Conservation (phyloP, 2,113 vertebrate genomes). For the Paratilapia polleni region DNA sequence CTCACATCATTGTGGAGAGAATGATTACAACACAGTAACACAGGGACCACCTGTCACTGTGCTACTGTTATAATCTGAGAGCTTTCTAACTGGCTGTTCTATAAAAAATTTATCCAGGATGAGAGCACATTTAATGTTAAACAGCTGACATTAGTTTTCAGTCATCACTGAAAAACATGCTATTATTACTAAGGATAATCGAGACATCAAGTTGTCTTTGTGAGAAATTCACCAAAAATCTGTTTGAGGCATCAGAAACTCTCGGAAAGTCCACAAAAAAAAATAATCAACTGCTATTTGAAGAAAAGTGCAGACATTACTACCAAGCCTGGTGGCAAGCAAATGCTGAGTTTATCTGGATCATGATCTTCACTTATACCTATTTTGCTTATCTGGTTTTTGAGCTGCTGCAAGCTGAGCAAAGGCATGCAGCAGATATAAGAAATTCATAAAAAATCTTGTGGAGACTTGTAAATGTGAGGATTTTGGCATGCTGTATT, state of each 20-base stretch:
- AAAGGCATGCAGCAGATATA: background rate
- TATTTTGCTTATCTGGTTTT: background rate
- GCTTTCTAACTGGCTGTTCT: background rate
- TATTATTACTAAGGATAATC: constrained; percentile 5
- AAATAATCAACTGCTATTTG: too few relatives aligned
- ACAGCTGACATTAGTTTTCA: too few relatives aligned
- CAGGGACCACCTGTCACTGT: too few relatives aligned
- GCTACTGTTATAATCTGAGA: background rate
- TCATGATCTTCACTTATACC: background rate
- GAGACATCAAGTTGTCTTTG: background rate
- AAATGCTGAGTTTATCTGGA: too few relatives aligned
- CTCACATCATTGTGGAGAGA: background rate
- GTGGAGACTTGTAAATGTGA: background rate
- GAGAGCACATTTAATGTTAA: too few relatives aligned
- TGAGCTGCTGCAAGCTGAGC: background rate
- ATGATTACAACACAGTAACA: too few relatives aligned
- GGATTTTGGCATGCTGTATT: background rate
- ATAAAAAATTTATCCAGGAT: background rate
- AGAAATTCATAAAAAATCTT: background rate
- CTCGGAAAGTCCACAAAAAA: too few relatives aligned
- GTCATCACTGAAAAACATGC: background rate
- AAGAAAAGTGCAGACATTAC: background rate
- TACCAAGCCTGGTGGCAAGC: background rate
- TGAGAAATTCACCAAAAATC: background rate
- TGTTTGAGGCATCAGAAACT: too few relatives aligned